These are phyloP conservation scores for Dallia pectoralis DNA, from an alignment of 2,797 vertebrate genomes.

Conservation along the genomic window DNA sequence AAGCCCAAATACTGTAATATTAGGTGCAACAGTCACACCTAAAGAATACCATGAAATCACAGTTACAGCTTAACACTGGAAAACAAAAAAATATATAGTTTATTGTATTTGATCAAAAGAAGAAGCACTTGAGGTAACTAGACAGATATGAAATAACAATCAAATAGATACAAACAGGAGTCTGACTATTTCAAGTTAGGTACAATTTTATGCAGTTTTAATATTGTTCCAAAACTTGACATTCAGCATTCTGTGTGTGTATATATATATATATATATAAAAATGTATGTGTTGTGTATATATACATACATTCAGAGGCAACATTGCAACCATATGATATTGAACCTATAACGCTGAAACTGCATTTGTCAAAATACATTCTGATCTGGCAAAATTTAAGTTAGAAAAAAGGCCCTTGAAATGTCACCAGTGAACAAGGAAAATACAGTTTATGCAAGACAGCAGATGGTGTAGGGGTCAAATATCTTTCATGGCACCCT, in stretches of 20 bases:
- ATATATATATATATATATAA: no score
- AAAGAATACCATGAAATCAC: conserved; percentile 35
- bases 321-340: no score
- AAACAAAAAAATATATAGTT: background rate
- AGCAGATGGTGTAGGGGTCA: no score
- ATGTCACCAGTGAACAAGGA: background rate
- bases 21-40: conserved; percentile 43
- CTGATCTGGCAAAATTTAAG: background rate
- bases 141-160: background rate
- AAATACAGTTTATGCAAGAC: background rate
- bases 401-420: background rate
- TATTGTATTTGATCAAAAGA: background rate
- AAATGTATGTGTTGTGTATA: no score
- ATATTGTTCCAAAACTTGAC: no score
- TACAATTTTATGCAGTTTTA: no score
- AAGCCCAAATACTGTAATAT: background rate
- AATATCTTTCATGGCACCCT: no score
- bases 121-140: background rate
- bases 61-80: background rate
- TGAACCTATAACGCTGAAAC: background rate
- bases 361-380: background rate
- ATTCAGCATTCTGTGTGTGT: no score
- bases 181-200: no score
- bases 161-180: background rate
- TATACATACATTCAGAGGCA: no score